Base-by-base conservation (phyloP, 2,113 vertebrate species). In the Perognathus longimembris region DNA sequence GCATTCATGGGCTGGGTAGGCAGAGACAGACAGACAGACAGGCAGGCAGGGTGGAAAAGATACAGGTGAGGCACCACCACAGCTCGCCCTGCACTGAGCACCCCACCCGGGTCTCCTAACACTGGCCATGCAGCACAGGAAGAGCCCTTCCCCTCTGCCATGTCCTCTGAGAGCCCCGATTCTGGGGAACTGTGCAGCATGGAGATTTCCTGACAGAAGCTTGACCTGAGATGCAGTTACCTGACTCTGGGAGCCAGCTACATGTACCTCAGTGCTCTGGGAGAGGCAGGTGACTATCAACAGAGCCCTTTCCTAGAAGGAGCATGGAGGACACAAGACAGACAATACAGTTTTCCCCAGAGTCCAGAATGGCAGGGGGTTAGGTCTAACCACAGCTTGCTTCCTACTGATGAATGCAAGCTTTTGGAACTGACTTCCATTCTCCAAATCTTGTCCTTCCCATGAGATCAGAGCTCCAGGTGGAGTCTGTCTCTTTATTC, bases 1-100 rank as follows among this genome's bases (percentile, higher is more conserved):
- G 98, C 97, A n/a, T 99, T 98, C 98, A 99, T 92, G 85, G 98
- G 98, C 98, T 98, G 85, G 0, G 32, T 1, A 97, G 96, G 94
- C 89, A 96, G 97, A 98, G 90, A 42, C 45, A 50, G 21, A 83
- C 2, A 76, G 77, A 73, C 66, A 77, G 77, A 2, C 66, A 61
- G 32, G 42, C n/a, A n/a, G 63, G 20, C 28, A 40, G 42, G 77
- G 59, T 78, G 66, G 77, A 80, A 34, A 54, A 70, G 45, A 67
- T 6, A 20, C 28, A 1, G 54, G 85, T 0, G 15, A 81, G 70
- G 7, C 12, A 11, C 57, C 69, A 63, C 57, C 7, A 42, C 1
- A 7, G 42, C 28, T 22, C 6, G 1, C 20, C 21, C 63, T n/a
- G 14, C 0, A 3, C 38, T 20, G 11, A 5, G 28, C 6, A 12